Conservation (phyloP, 1,140 invertebrate species). For the Cydia amplana region DNA sequence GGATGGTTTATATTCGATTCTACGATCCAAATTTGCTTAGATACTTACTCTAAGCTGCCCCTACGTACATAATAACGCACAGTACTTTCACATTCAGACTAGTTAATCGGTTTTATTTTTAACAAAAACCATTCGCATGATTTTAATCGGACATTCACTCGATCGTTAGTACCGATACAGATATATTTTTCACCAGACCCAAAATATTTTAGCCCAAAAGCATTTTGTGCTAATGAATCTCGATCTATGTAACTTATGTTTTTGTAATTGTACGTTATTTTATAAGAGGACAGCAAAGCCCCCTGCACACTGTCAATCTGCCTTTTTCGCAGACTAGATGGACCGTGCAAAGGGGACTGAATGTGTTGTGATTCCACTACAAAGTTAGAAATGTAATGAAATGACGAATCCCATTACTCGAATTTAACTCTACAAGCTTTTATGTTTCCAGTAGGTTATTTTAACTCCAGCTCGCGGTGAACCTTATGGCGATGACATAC, state of each 20-base stretch:
- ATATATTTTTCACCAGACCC: background rate
- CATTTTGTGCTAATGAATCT: background rate
- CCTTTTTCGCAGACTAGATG: background rate
- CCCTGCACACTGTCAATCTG: background rate
- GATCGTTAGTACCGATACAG: too few relatives aligned
- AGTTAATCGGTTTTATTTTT: background rate
- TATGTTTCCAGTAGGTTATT: background rate
- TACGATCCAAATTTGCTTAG: background rate
- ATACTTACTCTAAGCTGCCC: background rate
- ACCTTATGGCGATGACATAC: background rate
- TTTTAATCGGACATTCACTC: too few relatives aligned
- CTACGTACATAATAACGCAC: background rate
- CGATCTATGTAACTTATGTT: background rate
- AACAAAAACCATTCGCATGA: too few relatives aligned
- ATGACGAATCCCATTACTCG: background rate
- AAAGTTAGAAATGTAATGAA: background rate
- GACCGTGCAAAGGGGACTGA: background rate
- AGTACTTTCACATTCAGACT: background rate
- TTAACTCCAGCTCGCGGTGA: background rate
- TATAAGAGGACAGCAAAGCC: background rate
- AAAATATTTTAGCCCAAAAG: background rate
- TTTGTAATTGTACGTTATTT: background rate
- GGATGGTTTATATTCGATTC: slow-evolving; percentile 13
- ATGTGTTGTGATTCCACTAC: background rate
- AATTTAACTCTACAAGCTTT: background rate